Percentiles rank a stretch among this genome's conserved stretches.
These are phyloP conservation scores for Fregata magnificens DNA, from an alignment of 2,113 vertebrate species.

Conservation along the genomic window DNA sequence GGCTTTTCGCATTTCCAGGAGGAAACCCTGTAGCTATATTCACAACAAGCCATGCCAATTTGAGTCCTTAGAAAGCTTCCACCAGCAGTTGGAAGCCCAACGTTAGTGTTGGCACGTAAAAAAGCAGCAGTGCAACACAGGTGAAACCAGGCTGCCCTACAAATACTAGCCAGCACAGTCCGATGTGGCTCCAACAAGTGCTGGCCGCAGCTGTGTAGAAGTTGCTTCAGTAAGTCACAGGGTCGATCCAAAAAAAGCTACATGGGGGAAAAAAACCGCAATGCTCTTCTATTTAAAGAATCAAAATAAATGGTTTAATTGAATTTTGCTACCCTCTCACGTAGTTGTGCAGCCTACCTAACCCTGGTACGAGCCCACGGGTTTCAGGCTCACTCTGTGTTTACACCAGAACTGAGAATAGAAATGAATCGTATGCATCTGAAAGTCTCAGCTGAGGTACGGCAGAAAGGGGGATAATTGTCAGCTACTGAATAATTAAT, in stretches of 20 bases:
- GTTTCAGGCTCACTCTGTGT: no score
- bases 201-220: neutral
- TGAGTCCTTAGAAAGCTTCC: neutral
- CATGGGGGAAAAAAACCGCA: fast-evolving
- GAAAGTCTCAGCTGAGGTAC: neutral
- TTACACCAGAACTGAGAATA: neutral
- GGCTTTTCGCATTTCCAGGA: neutral
- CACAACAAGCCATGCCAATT: neutral
- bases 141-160: neutral
- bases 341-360: neutral
- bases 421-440: neutral
- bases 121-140: neutral
- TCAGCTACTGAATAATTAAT: neutral
- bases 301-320: neutral
- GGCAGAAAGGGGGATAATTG: neutral
- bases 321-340: neutral
- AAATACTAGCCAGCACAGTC: no score
- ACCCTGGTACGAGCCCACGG: fast-evolving
- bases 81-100: neutral
- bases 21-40: neutral
- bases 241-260: no score
- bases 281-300: neutral
- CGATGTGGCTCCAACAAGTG: neutral
- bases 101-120: fast-evolving
- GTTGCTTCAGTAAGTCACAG: neutral